A percentile compares a stretch with the other conserved stretches of the same genome.
Evolutionary conservation across 2,113 vertebrate species (phyloP).

Genomic region (Addax nasomaculatus): DNA sequence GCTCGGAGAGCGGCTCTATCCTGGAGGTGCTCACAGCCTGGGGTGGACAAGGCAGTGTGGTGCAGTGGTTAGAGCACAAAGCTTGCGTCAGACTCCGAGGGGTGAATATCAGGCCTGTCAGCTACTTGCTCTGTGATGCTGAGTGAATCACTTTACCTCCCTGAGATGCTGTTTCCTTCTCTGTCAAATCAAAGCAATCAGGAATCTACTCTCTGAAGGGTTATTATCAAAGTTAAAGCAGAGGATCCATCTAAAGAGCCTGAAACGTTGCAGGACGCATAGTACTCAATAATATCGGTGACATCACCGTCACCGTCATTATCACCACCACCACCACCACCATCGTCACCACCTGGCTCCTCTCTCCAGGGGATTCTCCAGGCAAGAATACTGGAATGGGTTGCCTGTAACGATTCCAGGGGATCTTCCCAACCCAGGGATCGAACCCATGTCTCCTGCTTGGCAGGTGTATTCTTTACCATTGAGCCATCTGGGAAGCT

Average conservation of each 20-base stretch:
- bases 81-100: not conserved
- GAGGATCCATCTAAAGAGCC: not conserved
- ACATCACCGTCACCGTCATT: rapidly evolving
- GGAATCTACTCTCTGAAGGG: not conserved
- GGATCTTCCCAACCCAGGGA: not conserved
- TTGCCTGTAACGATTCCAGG: not conserved
- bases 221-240: not conserved
- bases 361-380: not conserved
- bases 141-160: not conserved
- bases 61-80: rapidly evolving
- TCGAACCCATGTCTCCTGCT: rapidly evolving
- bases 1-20: not conserved
- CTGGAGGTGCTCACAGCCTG: rapidly evolving
- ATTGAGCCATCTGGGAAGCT: too few relatives aligned
- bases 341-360: rapidly evolving
- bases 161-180: not conserved
- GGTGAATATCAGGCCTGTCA: rapidly evolving
- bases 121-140: not conserved
- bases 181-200: not conserved
- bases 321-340: rapidly evolving
- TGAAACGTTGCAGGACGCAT: not conserved
- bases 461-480: not conserved
- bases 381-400: not conserved
- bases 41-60: too few relatives aligned
- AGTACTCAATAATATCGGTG: not conserved